Percentiles rank a stretch among this genome's conserved stretches.
phyloP scores from a whole-genome alignment of 2,888 invertebrate species.

The Eurois occulta region DNA sequence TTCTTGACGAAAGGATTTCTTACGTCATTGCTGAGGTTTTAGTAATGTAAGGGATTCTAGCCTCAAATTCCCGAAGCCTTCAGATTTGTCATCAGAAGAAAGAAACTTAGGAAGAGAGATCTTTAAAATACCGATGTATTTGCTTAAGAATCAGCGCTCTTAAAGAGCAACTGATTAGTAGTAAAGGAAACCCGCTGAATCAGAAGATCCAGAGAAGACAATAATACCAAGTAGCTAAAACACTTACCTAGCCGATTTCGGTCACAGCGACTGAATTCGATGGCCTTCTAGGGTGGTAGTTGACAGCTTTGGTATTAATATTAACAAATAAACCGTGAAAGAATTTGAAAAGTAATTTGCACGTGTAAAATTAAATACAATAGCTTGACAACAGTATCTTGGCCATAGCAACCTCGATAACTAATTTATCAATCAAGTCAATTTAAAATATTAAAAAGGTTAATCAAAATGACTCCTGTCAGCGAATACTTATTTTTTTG shows the following conservation, averaged over 20 bases:
- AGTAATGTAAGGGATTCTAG: not conserved
- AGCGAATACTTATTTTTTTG: slow-evolving; percentile 17
- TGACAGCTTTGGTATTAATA: not conserved
- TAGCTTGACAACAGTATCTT: slow-evolving; percentile 28
- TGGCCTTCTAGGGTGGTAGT: not conserved
- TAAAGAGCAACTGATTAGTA: too few relatives aligned
- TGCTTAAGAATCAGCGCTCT: not conserved
- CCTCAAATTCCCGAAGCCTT: not conserved
- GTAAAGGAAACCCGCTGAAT: too few relatives aligned
- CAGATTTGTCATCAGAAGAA: too few relatives aligned
- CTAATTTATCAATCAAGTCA: slow-evolving; percentile 48
- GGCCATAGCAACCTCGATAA: slow-evolving; percentile 34
- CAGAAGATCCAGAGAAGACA: too few relatives aligned
- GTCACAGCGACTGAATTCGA: not conserved
- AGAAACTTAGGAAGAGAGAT: not conserved
- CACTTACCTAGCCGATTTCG: not conserved
- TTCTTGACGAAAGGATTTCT: not conserved
- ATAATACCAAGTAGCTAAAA: too few relatives aligned
- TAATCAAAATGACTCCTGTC: slow-evolving; percentile 40
- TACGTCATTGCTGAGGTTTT: not conserved
- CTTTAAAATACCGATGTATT: not conserved
- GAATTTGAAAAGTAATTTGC: slow-evolving; percentile 23
- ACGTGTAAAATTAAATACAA: slow-evolving; percentile 1
- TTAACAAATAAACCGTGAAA: not conserved
- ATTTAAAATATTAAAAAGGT: slow-evolving; percentile 52